Conservation (phyloP, 1,140 invertebrate species). For the Luehdorfia chinensis region DNA sequence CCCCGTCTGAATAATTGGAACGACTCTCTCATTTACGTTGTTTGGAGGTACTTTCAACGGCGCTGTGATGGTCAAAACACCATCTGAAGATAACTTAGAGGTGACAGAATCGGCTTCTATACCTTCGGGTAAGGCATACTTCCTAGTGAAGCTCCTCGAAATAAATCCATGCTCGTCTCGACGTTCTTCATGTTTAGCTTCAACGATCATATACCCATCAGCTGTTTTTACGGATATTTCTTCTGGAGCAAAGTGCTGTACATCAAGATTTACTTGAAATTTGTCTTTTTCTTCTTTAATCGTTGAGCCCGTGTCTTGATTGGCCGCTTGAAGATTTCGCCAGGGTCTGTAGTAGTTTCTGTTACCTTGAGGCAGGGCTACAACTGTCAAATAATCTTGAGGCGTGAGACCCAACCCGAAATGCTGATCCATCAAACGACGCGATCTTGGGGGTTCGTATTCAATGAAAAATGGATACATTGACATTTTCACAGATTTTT, state of each 20-base stretch:
- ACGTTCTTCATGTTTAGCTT: conserved; percentile 86
- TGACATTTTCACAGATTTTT: conserved; percentile 32
- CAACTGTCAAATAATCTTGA: conserved; percentile 40
- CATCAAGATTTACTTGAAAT: conserved; percentile 85
- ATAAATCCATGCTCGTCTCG: conserved; percentile 85
- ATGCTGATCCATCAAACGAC: conserved; percentile 41
- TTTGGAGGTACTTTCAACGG: conserved; percentile 78
- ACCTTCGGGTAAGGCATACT: conserved; percentile 83
- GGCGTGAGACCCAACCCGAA: conserved; percentile 47
- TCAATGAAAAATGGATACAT: conserved; percentile 42
- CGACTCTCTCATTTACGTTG: conserved; percentile 74
- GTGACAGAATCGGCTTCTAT: conserved; percentile 80
- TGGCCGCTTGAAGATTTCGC: conserved; percentile 38
- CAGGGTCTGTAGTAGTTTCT: conserved; percentile 41
- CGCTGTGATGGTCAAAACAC: conserved; percentile 82
- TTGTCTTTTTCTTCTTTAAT: conserved; percentile 49
- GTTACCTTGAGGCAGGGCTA: conserved; percentile 35
- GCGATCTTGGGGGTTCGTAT: conserved; percentile 28
- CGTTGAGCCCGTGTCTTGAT: conserved; percentile 35
- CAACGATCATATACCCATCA: conserved; percentile 82
- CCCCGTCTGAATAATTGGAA: conserved; percentile 81
- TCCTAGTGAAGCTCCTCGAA: conserved; percentile 83
- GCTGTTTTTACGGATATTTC: conserved; percentile 90
- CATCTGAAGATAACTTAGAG: conserved; percentile 85
- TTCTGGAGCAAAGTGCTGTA: conserved; percentile 89